phyloP scores from a whole-genome alignment of 2,113 vertebrate genomes.

The Tetraodon nigroviridis region DNA sequence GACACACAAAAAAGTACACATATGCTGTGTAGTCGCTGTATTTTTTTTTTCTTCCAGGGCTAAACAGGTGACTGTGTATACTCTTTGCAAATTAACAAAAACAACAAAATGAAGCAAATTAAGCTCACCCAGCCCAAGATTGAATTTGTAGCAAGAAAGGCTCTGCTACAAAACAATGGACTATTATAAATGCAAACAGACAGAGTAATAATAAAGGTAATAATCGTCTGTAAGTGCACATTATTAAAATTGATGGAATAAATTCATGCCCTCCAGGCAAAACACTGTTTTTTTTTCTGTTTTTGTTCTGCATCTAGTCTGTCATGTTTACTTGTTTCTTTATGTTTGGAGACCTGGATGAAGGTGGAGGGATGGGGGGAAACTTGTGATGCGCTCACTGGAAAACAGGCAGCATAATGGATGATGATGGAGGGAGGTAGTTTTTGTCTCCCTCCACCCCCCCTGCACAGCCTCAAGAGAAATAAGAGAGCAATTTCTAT shows the following conservation, averaged over 20 bases:
- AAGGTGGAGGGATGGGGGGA: conserved; percentile 76
- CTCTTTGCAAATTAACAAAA: conserved; percentile 60
- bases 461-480: conserved; percentile 85
- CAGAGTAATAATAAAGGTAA: not conserved
- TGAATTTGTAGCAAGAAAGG: conserved; percentile 28
- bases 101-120: conserved; percentile 52
- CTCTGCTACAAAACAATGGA: not conserved
- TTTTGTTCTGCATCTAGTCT: not conserved
- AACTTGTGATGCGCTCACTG: conserved; percentile 97
- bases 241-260: conserved; percentile 3
- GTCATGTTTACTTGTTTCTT: conserved; percentile 40
- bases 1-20: conserved; percentile 25
- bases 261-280: not conserved
- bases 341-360: conserved; percentile 45
- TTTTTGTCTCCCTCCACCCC: conserved; percentile 39
- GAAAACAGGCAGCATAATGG: conserved; percentile 99
- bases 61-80: conserved; percentile 66
- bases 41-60: too few species aligned
- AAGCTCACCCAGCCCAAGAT: conserved; percentile 27
- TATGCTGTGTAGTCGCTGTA: conserved; percentile 34
- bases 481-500: conserved; percentile 99
- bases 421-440: conserved; percentile 83
- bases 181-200: not conserved
- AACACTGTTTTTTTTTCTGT: not conserved
- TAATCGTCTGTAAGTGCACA: not conserved